Evolutionary conservation across 2,113 vertebrate species (phyloP), one percentile per base, ranked within the genome.

Genomic region (Neodontobutis hainanensis): DNA sequence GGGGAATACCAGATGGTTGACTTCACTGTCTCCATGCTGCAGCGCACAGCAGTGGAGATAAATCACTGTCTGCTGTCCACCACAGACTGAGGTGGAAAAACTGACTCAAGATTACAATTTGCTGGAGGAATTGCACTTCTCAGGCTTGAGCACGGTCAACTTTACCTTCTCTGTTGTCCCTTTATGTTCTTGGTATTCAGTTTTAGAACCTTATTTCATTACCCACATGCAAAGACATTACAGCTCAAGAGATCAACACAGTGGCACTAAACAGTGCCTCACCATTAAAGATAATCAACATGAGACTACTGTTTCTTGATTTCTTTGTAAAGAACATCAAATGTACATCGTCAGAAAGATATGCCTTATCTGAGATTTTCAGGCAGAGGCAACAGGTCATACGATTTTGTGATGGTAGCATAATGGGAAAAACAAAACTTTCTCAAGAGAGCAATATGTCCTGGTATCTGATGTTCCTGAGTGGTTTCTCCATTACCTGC

Each of bases 71-170:
- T 82, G 64, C 79, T 46, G 48, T 77, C 77, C 72, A 61, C 75
- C 68, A 61, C 83, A 82, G 73, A 80, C 82, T 68, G 50, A 73
- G 78, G 88, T 85, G 90, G 91, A 92, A 92, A 92, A 90, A 88
- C 52, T 85, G 83, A 92, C 68, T 92, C 84, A 84, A 75, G 73
- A 81, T 66, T 83, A 83, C 75, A 78, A 32, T 4, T 77, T 60
- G 70, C 73, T 53, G 60, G 63, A 86, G 67, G 51, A 71, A 62
- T 34, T 36, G 45, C 10, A 55, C 65, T 75, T 70, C 16, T 16
- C 14, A 69, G 75, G 61, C 36, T 45, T 56, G 14, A 60, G 51
- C 27, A 3, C 27, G 14, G 48, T 57, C 79, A 66, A 73, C 63
- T 61, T 38, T 64, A 45, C 32, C 55, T 68, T 53, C 48, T 48